These are phyloP conservation scores for Lindbergichthys nudifrons DNA, from an alignment of 2,797 vertebrate genomes.

Conservation along the genomic window DNA sequence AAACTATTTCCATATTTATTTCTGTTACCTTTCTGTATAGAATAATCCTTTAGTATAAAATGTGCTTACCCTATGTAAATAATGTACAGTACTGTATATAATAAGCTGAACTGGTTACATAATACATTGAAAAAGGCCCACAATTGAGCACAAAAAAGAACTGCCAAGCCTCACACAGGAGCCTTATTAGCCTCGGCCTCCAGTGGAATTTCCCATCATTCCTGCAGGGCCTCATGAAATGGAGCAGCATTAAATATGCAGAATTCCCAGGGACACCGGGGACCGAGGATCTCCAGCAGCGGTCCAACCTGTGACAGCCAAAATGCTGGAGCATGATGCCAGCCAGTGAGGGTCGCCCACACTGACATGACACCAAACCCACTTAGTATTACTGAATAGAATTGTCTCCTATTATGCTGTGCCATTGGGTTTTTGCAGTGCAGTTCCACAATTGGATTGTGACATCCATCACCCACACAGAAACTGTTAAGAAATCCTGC, in stretches of 20 bases:
- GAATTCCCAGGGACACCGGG: constrained; percentile 22
- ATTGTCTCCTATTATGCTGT: constrained; percentile 42
- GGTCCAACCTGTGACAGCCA: constrained; percentile 43
- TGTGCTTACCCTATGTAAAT: too few species aligned
- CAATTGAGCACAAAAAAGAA: background rate
- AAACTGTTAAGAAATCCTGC: constrained; percentile 24
- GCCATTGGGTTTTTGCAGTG: constrained; percentile 23
- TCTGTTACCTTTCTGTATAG: too few species aligned
- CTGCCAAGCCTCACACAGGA: background rate
- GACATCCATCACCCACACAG: constrained; percentile 36
- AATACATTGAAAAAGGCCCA: background rate
- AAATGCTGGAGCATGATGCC: constrained; percentile 38
- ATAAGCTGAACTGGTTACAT: background rate
- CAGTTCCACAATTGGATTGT: constrained; percentile 29
- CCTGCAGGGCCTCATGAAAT: constrained; percentile 4
- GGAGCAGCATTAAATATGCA: constrained; percentile 33
- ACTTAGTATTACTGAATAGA: constrained; percentile 33
- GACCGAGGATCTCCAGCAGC: constrained; percentile 31
- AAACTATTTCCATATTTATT: too few species aligned
- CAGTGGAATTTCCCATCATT: constrained; percentile 16
- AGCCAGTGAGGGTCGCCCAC: constrained; percentile 48
- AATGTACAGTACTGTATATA: background rate
- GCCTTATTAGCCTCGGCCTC: constrained; percentile 20
- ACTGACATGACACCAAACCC: constrained; percentile 51
- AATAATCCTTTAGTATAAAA: too few species aligned